A percentile compares a stretch with the other conserved stretches of the same genome.
Conservation (phyloP, 2,888 invertebrate species). For the Cheilosia impressa region DNA sequence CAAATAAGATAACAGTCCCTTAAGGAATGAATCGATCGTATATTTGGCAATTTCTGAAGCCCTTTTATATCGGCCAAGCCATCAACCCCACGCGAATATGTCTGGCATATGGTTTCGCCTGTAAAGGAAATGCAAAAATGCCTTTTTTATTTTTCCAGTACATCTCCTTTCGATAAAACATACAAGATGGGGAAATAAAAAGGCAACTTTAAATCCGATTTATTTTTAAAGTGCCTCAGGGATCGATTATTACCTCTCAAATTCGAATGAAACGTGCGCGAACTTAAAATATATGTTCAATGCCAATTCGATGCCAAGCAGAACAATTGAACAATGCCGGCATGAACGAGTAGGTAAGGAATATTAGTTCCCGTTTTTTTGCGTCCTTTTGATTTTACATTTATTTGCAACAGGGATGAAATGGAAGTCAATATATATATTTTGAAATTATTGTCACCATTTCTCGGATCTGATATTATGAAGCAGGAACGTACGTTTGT, state of each 20-base stretch:
- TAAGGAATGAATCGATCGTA: constrained; percentile 44
- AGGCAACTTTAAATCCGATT: constrained; percentile 82
- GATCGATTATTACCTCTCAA: constrained; percentile 84
- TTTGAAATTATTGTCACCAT: constrained; percentile 71
- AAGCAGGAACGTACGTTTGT: constrained; percentile 43
- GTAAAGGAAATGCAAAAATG: constrained; percentile 59
- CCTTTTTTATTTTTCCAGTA: constrained; percentile 69
- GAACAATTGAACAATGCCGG: constrained; percentile 51
- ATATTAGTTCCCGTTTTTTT: constrained; percentile 39
- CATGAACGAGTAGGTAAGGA: constrained; percentile 21
- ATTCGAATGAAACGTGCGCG: constrained; percentile 84
- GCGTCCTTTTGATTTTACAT: constrained; percentile 55
- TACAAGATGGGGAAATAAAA: constrained; percentile 40
- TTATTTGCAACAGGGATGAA: constrained; percentile 57
- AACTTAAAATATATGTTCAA: constrained; percentile 71
- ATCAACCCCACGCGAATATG: not conserved
- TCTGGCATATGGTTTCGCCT: constrained; percentile 67
- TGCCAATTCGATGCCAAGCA: constrained; percentile 28
- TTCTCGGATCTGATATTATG: constrained; percentile 44
- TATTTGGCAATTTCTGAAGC: constrained; percentile 37
- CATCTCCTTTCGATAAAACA: constrained; percentile 64
- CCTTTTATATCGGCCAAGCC: constrained; percentile 8
- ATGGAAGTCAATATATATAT: constrained; percentile 65
- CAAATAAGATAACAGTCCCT: constrained; percentile 72
- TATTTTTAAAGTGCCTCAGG: constrained; percentile 83